Evolutionary conservation across 2,888 invertebrate genomes (phyloP).

Genomic region (Metallyticus violacea): DNA sequence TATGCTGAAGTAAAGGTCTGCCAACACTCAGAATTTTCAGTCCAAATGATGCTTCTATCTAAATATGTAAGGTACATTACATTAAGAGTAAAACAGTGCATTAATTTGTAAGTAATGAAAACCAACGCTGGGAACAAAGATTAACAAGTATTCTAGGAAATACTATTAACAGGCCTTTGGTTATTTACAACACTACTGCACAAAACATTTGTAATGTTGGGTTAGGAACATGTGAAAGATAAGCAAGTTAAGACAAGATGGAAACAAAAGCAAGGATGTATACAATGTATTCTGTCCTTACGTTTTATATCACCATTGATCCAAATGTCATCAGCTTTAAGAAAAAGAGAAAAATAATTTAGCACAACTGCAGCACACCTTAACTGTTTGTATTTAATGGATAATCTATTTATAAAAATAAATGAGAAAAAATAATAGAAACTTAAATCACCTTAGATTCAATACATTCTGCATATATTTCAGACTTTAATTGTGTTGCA

Average conservation of each 20-base stretch:
- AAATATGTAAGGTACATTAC: no score
- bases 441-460: no score
- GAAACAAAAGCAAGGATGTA: neutral
- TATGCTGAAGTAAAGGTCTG: no score
- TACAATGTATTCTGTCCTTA: neutral
- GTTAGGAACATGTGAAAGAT: neutral
- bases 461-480: no score
- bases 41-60: no score
- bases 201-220: neutral
- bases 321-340: conserved; percentile 17
- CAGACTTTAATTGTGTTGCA: no score
- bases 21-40: no score
- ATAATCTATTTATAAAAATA: neutral
- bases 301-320: conserved; percentile 11
- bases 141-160: neutral
- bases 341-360: conserved; percentile 1
- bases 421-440: no score
- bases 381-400: neutral
- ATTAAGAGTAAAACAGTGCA: no score
- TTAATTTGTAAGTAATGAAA: neutral
- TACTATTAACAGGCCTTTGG: neutral
- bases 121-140: neutral
- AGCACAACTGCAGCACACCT: neutral
- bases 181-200: neutral
- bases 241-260: neutral